Percentiles rank a stretch among this genome's conserved stretches.
phyloP scores from a whole-genome alignment of 2,113 vertebrate genomes.

The Morone chrysops region DNA sequence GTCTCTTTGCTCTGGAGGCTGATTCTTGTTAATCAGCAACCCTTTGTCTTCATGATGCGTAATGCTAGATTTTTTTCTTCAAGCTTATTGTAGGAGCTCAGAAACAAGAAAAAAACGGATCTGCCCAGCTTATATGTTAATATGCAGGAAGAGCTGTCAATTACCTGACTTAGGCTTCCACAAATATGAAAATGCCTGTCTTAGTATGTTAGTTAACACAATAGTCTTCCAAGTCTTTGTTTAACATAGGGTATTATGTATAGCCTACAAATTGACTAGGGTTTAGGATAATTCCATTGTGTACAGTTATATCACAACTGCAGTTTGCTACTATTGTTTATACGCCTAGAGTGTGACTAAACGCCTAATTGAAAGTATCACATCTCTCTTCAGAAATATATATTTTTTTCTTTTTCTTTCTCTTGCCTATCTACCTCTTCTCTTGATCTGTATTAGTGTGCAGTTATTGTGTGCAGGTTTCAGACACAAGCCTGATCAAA shows the following conservation, averaged over 20 bases:
- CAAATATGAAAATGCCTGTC: slow-evolving; percentile 16
- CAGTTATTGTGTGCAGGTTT: slow-evolving; percentile 18
- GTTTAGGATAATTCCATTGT: slow-evolving; percentile 45
- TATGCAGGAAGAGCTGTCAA: neutral
- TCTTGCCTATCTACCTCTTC: neutral
- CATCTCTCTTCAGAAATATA: neutral
- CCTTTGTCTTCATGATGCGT: slow-evolving; percentile 10
- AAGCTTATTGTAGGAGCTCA: neutral
- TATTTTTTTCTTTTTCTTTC: neutral
- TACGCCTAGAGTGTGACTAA: slow-evolving; percentile 35
- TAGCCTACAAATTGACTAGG: slow-evolving; percentile 15
- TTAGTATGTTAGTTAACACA: slow-evolving; percentile 5
- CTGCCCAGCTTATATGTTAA: neutral
- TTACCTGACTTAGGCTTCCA: neutral
- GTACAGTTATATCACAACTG: slow-evolving; percentile 38
- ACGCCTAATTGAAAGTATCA: slow-evolving; percentile 27
- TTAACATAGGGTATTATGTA: slow-evolving; percentile 18
- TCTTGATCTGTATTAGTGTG: slow-evolving; percentile 9
- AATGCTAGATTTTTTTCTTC: neutral
- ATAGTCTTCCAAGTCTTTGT: slow-evolving; percentile 15
- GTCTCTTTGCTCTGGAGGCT: slow-evolving; percentile 16
- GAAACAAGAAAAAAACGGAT: neutral
- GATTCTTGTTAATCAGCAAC: slow-evolving; percentile 23
- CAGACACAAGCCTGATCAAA: slow-evolving; percentile 44
- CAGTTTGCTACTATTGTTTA: slow-evolving; percentile 35